These are phyloP conservation scores for Ctena decussata DNA, from an alignment of 2,888 invertebrate genomes.

Conservation along the genomic window DNA sequence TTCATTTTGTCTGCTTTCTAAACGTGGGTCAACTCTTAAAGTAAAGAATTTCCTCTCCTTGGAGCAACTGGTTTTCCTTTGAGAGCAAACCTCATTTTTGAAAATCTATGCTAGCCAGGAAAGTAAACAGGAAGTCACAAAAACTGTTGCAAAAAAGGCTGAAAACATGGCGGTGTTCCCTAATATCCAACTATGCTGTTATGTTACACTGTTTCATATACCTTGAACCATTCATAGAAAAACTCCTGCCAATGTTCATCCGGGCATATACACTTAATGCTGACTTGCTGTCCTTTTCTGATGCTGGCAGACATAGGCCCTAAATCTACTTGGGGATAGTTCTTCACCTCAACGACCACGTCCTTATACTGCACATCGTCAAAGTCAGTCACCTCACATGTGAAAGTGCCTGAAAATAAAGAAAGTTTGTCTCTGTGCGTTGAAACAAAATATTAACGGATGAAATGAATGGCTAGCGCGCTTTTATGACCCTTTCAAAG, in stretches of 20 bases:
- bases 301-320: constrained; percentile 75
- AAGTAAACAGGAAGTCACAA: no score
- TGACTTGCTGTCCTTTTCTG: constrained; percentile 57
- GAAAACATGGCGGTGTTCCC: no score
- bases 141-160: no score
- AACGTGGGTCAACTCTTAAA: no score
- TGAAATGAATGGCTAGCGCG: no score
- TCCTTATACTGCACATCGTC: constrained; percentile 66
- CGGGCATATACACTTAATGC: constrained; percentile 76
- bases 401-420: constrained; percentile 73
- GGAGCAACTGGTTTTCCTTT: no score
- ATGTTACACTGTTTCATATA: not conserved
- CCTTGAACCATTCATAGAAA: constrained; percentile 73
- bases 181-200: not conserved
- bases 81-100: no score
- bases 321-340: constrained; percentile 77
- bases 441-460: no score
- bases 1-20: no score
- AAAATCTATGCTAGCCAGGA: no score
- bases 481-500: no score
- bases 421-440: no score
- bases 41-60: not conserved
- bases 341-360: constrained; percentile 74
- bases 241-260: constrained; percentile 77
- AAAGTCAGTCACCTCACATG: constrained; percentile 75